Base-by-base conservation (phyloP, 2,113 vertebrate species). In the Poicephalus gulielmi region DNA sequence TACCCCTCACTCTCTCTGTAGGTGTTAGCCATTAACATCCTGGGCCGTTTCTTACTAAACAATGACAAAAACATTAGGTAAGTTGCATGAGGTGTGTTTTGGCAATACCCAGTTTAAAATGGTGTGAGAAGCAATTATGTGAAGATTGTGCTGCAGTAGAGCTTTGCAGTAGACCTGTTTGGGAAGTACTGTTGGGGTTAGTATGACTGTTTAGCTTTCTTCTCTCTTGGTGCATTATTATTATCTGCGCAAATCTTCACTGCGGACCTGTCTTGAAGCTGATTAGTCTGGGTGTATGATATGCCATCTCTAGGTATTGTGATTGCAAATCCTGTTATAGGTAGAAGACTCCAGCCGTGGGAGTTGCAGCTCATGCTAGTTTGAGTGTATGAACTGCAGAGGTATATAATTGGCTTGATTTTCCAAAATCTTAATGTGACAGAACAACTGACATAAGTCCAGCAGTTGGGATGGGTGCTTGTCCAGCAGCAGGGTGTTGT, bases 31-130 rank as follows among this genome's bases (percentile, higher is more conserved):
- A 99, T 99, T 97, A 99, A 99, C 97, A 99, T 99, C 95, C 98
- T 99, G 86, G 99, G 99, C 93, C 99, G 99, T 88, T 99, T 99
- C 98, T 98, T 99, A 96, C 95, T 99, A 94, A 99, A 99, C 98
- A 99, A 99, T 77, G 99, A 99, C 98, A 99, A 99, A 98, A 99
- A 99, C 97, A 99, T 99, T 97, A 98, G 99, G 99, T 99, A 97
- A 97, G 97, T 87, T 83, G 31, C 50, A 55, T 35, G 27, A 59
- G 53, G 28, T n/a, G 9, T 80, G 24, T 82, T 88, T 80, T 83
- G 60, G 52, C 46, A 84, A 22, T 11, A 35, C 16, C 13, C 24
- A n/a, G 0, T 50, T 81, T 82, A 43, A 91, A 94, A 78, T 11
- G 2, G 2, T 8, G 1, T 78, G 57, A 59, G 55, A 74, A 83